Conservation (phyloP, 2,888 invertebrate species). For the Metacarcinus magister region DNA sequence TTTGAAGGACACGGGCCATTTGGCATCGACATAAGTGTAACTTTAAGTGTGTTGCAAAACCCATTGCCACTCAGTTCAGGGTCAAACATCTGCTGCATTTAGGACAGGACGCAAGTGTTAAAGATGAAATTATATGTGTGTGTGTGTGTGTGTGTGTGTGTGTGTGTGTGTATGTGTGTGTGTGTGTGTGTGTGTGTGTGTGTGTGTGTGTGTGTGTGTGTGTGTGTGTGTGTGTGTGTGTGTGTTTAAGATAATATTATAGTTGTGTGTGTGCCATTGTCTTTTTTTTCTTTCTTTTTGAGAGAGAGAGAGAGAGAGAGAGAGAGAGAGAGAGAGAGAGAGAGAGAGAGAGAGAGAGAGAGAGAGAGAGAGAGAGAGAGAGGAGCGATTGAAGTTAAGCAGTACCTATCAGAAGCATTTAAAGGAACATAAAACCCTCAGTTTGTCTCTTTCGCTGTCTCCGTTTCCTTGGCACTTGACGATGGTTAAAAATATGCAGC, state of each 20-base stretch:
- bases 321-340: neutral
- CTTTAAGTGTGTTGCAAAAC: neutral
- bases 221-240: neutral
- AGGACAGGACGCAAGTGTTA: neutral
- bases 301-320: neutral
- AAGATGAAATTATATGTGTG: neutral
- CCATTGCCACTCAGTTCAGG: neutral
- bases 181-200: too few relatives aligned
- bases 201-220: neutral
- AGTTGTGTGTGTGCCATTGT: neutral
- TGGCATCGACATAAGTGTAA: neutral
- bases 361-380: neutral
- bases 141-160: too few relatives aligned
- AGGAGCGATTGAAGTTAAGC: neutral
- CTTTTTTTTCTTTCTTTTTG: neutral
- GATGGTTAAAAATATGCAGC: neutral
- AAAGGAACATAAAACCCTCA: neutral
- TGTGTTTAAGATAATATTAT: neutral
- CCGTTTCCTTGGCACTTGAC: neutral
- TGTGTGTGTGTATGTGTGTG: too few relatives aligned
- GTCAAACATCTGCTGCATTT: neutral
- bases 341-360: neutral
- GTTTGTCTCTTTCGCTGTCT: neutral
- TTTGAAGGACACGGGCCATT: neutral
- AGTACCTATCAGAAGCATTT: neutral